phyloP scores from a whole-genome alignment of 1,140 invertebrate genomes.

The Drosophila serrata region DNA sequence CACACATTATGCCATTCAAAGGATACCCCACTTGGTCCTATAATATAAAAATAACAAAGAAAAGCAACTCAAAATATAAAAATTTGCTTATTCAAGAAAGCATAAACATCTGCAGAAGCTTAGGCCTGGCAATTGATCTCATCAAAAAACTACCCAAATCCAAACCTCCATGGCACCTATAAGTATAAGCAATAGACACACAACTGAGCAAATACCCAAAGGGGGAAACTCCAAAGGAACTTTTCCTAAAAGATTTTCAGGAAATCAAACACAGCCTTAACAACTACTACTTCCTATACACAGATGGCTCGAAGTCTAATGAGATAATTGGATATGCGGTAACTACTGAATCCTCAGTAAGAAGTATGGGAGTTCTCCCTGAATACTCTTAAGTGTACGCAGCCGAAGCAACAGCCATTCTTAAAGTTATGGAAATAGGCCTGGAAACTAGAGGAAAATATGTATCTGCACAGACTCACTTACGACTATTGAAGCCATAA shows the following conservation, averaged over 20 bases:
- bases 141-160: conserved; percentile 1
- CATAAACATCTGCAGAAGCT: background rate
- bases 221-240: background rate
- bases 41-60: conserved; percentile 3
- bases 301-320: too few species aligned
- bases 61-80: background rate
- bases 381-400: too few species aligned
- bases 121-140: background rate
- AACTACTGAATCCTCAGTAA: too few species aligned
- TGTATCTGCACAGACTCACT: too few species aligned
- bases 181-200: background rate
- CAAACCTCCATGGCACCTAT: background rate
- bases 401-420: too few species aligned
- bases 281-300: background rate
- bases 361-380: too few species aligned
- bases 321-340: too few species aligned
- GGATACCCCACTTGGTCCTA: background rate
- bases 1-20: too few species aligned
- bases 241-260: background rate
- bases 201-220: background rate
- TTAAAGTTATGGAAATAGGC: too few species aligned
- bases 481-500: too few species aligned
- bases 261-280: background rate
- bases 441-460: too few species aligned
- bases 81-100: background rate